Evolutionary conservation across 2,888 invertebrate species (phyloP).

Genomic region (Dusona sp.): DNA sequence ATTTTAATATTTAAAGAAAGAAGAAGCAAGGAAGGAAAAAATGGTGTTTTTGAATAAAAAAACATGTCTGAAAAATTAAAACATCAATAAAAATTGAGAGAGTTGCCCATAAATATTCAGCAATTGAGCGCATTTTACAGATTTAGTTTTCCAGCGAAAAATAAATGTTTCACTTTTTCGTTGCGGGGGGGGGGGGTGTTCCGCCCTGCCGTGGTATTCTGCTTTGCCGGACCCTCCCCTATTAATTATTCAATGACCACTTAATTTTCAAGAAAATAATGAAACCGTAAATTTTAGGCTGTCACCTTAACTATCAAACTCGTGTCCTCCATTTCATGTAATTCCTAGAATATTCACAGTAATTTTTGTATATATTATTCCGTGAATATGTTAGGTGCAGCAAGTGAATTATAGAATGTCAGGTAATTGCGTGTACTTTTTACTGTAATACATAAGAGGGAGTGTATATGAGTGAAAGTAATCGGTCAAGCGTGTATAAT

Average conservation of each 20-base stretch:
- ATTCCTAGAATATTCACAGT: background rate
- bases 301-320: background rate
- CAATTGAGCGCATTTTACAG: no score
- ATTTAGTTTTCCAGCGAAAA: no score
- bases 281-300: background rate
- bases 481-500: slow-evolving; percentile 35
- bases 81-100: no score
- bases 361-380: background rate
- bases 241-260: background rate
- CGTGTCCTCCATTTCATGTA: background rate
- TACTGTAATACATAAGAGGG: background rate
- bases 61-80: no score
- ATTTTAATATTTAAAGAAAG: no score
- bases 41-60: no score
- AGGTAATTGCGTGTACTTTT: background rate
- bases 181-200: no score
- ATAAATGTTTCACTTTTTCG: no score
- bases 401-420: background rate
- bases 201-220: no score
- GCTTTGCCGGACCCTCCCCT: no score
- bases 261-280: background rate
- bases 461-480: slow-evolving; percentile 33
- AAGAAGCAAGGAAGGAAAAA: no score
- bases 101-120: no score
- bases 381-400: background rate